phyloP scores from a whole-genome alignment of 2,113 vertebrate genomes.

The Rhipidura dahli region DNA sequence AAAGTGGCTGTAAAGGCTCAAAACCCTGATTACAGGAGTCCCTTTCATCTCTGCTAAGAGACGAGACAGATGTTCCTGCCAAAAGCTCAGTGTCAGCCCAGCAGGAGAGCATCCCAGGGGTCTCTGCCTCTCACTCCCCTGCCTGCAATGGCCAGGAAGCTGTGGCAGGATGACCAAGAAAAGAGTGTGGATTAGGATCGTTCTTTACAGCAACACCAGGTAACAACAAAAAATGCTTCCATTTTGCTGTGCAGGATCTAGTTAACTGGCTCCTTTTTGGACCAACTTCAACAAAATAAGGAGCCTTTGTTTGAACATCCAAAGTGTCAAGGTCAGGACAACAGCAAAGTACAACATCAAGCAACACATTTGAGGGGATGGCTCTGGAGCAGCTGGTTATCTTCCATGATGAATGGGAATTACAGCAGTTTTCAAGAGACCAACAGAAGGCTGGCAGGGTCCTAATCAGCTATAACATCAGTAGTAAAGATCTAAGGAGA shows the following conservation, averaged over 20 bases:
- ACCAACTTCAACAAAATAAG: neutral
- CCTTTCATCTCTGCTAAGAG: neutral
- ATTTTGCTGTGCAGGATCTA: neutral
- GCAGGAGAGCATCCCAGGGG: neutral
- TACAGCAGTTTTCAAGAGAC: slow-evolving; percentile 75
- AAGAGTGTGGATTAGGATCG: neutral
- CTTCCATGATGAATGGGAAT: slow-evolving; percentile 76
- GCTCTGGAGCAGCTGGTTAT: slow-evolving; percentile 72
- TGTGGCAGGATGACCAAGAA: neutral
- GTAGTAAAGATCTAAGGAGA: slow-evolving; percentile 80
- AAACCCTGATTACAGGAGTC: neutral
- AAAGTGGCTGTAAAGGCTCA: neutral
- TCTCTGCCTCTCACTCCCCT: neutral
- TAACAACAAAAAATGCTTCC: neutral
- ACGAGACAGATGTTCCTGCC: neutral
- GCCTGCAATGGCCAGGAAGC: neutral
- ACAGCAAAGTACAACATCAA: slow-evolving; percentile 13
- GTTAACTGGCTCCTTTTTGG: neutral
- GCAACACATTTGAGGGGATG: slow-evolving; percentile 47
- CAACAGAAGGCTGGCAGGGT: slow-evolving; percentile 77
- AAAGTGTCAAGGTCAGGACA: slow-evolving; percentile 68
- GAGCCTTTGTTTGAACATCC: slow-evolving; percentile 34
- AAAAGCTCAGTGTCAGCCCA: neutral
- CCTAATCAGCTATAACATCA: slow-evolving; percentile 78
- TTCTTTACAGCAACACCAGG: neutral